These are phyloP conservation scores for Leptodactylus fuscus DNA, from an alignment of 2,113 vertebrate genomes.

Conservation along the genomic window DNA sequence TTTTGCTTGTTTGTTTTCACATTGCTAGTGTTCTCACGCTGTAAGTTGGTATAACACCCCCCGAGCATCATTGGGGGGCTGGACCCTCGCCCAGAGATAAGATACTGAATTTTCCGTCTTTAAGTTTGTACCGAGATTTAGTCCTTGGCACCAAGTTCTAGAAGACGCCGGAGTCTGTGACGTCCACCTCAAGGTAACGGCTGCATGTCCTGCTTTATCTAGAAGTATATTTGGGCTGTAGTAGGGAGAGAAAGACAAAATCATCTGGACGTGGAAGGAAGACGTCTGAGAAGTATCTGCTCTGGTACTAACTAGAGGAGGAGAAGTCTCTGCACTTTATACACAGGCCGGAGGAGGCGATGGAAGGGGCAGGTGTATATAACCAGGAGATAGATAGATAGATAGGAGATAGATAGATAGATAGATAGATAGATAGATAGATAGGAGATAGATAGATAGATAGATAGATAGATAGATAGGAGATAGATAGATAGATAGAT, in stretches of 20 bases:
- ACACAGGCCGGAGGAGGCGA: no score
- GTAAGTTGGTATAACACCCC: conserved; percentile 39
- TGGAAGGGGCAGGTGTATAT: no score
- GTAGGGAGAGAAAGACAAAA: background rate
- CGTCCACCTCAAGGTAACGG: conserved; percentile 36
- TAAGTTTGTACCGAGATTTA: background rate
- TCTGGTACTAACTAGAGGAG: background rate
- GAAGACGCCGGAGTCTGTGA: conserved; percentile 3
- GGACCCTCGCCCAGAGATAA: conserved; percentile 30
- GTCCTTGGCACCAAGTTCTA: background rate
- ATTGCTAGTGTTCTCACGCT: conserved; percentile 54
- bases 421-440: no score
- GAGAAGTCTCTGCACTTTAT: background rate
- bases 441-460: no score
- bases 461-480: no score
- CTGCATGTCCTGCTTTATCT: background rate
- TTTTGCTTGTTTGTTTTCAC: conserved; percentile 56
- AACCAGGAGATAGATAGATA: background rate
- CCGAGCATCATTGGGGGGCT: background rate
- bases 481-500: no score
- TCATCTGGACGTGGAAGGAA: no score
- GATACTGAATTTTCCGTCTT: background rate
- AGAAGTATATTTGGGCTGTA: background rate
- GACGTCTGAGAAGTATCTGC: background rate
- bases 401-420: no score